phyloP scores from a whole-genome alignment of 2,797 vertebrate species.

The Erpetoichthys calabaricus region DNA sequence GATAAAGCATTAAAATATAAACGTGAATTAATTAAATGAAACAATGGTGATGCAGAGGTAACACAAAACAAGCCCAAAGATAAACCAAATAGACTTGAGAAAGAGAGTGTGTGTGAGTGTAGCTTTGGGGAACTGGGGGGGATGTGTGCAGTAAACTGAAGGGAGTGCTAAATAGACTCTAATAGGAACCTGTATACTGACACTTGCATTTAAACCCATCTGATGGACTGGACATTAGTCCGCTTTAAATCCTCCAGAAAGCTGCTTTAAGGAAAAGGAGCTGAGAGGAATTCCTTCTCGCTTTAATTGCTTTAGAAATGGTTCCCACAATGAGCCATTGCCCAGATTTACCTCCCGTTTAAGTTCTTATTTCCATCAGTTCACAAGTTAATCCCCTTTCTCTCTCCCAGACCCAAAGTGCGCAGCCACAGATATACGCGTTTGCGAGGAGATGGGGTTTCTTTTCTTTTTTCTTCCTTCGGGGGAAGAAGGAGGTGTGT shows the following conservation, averaged over 20 bases:
- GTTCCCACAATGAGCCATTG: conserved; percentile 80
- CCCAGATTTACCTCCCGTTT: conserved; percentile 83
- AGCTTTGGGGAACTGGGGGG: background rate
- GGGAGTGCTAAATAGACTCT: conserved; percentile 19
- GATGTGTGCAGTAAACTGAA: conserved; percentile 10
- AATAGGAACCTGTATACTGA: conserved; percentile 35
- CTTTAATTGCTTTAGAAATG: conserved; percentile 92
- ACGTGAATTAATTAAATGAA: no score
- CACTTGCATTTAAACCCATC: conserved; percentile 57
- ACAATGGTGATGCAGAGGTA: no score
- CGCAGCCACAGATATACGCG: conserved; percentile 34
- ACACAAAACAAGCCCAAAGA: no score
- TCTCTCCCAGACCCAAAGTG: conserved; percentile 54
- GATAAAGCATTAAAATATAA: no score
- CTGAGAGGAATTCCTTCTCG: conserved; percentile 81
- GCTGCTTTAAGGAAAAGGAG: conserved; percentile 75
- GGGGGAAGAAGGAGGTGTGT: conserved; percentile 29
- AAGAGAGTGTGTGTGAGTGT: no score
- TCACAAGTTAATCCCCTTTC: conserved; percentile 91
- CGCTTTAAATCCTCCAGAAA: conserved; percentile 65
- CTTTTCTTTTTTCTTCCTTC: no score
- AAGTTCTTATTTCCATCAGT: conserved; percentile 85
- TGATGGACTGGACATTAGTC: conserved; percentile 66
- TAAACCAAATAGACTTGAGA: no score
- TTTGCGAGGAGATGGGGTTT: no score